Evolutionary conservation across 1,140 invertebrate genomes (phyloP).

Genomic region (Mycetomoellerius zeteki): DNA sequence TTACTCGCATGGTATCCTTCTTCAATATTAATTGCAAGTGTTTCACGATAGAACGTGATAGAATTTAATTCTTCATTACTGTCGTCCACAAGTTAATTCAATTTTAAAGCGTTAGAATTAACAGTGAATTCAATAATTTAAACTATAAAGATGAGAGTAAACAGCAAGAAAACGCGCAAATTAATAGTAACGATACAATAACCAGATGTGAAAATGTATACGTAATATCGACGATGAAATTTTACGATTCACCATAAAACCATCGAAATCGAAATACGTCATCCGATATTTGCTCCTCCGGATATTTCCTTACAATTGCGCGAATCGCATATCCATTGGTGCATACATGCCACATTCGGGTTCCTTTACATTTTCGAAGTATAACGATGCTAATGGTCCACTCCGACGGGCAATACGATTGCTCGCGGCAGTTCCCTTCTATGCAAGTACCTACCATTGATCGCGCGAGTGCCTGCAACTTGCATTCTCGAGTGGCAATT

Average conservation of each 20-base stretch:
- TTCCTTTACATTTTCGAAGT: slow-evolving; percentile 73
- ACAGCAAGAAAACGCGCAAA: background rate
- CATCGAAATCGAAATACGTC: slow-evolving; percentile 7
- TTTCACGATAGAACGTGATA: background rate
- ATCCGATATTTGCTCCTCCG: slow-evolving; percentile 14
- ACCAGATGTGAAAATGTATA: background rate
- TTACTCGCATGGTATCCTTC: background rate
- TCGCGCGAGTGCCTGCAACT: slow-evolving; percentile 73
- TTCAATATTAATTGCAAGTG: background rate
- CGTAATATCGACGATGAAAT: background rate
- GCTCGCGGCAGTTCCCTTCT: slow-evolving; percentile 61
- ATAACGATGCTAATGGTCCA: slow-evolving; percentile 73
- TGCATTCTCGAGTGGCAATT: slow-evolving; percentile 76
- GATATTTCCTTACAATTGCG: slow-evolving; percentile 13
- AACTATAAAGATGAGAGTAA: background rate
- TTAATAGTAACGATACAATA: background rate
- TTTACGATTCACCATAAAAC: background rate
- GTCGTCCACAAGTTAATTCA: background rate
- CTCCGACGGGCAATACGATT: slow-evolving; percentile 71
- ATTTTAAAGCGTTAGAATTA: background rate
- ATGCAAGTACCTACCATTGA: slow-evolving; percentile 73
- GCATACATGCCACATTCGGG: slow-evolving; percentile 28
- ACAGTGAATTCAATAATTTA: background rate
- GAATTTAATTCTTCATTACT: background rate
- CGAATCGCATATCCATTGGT: slow-evolving; percentile 21